Evolutionary conservation across 1,140 invertebrate genomes (phyloP).

Genomic region (Micrasema longulum): DNA sequence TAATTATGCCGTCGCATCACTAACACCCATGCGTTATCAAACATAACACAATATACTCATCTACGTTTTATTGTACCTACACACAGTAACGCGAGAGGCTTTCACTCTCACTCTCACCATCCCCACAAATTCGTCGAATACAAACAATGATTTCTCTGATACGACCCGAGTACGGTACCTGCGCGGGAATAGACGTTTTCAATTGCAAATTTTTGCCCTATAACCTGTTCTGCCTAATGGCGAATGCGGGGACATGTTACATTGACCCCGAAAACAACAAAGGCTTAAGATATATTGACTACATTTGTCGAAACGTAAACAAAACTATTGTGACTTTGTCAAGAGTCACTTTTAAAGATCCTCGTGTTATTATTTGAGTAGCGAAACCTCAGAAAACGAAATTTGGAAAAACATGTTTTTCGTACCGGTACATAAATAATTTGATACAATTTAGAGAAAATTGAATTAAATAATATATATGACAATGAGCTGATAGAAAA

Average conservation of each 20-base stretch:
- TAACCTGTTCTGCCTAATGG: conserved; percentile 46
- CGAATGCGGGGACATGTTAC: conserved; percentile 30
- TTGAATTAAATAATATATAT: no score
- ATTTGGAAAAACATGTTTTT: no score
- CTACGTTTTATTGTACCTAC: no score
- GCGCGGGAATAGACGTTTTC: conserved; percentile 36
- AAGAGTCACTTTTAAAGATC: no score
- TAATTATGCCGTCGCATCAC: no score
- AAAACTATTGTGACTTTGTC: neutral
- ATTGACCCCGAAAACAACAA: conserved; percentile 39
- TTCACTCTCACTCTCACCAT: neutral
- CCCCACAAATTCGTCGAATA: neutral
- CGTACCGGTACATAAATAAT: no score
- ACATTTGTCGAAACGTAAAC: neutral
- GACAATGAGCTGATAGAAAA: no score
- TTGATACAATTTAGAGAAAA: no score
- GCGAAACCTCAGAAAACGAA: no score
- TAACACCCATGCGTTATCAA: no score
- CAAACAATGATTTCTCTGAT: conserved; percentile 5
- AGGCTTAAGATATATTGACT: conserved; percentile 8
- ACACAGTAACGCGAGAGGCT: neutral
- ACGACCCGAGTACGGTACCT: neutral
- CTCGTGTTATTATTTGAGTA: no score
- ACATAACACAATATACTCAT: no score
- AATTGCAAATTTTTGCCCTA: conserved; percentile 50